phyloP scores from a whole-genome alignment of 2,888 invertebrate genomes.

The Volucella zonaria region DNA sequence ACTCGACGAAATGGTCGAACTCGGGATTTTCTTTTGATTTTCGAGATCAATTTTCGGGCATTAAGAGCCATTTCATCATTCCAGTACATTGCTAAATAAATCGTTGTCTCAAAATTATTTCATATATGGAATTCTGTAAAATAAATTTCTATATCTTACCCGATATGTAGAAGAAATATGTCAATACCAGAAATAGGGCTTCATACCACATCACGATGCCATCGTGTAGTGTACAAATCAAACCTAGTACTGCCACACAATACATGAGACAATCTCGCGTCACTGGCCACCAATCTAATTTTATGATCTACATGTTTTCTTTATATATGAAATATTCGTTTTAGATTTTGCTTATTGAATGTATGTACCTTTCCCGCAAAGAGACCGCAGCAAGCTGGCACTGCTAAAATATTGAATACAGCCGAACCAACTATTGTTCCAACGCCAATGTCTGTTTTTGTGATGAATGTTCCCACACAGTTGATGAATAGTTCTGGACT shows the following conservation, averaged over 20 bases:
- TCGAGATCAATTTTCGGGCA: constrained; percentile 77
- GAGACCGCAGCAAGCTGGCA: constrained; percentile 91
- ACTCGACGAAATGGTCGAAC: constrained; percentile 82
- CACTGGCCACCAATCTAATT: constrained; percentile 93
- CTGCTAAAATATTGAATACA: constrained; percentile 92
- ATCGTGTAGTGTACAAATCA: constrained; percentile 92
- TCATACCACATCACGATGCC: constrained; percentile 94
- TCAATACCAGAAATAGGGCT: constrained; percentile 88
- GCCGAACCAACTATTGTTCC: constrained; percentile 93
- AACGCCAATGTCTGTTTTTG: constrained; percentile 92
- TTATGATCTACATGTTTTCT: constrained; percentile 86
- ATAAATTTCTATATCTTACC: constrained; percentile 84
- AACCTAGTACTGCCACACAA: constrained; percentile 90
- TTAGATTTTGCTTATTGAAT: not conserved
- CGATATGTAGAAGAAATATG: constrained; percentile 85
- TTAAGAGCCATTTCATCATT: constrained; percentile 85
- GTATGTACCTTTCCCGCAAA: constrained; percentile 88
- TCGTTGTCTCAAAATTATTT: not conserved
- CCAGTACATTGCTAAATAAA: constrained; percentile 87
- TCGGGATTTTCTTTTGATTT: constrained; percentile 81
- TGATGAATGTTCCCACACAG: constrained; percentile 93
- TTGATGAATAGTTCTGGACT: constrained; percentile 95
- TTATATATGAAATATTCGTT: too few species aligned
- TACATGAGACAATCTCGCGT: constrained; percentile 92
- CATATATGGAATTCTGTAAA: constrained; percentile 82